Evolutionary conservation across 2,113 vertebrate genomes (phyloP), one percentile per base, ranked within the genome.

Genomic region (Salminus brasiliensis): DNA sequence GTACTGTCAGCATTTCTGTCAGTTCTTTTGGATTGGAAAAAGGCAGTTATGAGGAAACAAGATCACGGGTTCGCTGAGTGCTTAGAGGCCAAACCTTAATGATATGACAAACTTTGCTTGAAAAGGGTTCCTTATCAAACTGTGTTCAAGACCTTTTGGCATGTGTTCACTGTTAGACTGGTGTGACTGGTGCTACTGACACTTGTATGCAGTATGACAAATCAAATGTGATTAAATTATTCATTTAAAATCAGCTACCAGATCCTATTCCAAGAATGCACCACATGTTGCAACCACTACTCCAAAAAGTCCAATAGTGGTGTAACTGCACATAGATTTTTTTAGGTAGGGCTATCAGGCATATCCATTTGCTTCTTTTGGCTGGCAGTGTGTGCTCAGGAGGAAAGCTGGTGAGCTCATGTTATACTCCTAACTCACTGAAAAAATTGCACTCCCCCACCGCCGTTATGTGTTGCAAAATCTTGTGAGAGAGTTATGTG

Each of bases 311-410:
- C 59, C 82, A 85, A 13, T 4, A 62, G 32, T 81, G 55, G 30
- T 52, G 18, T 55, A 3, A 34, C 81, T 60, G 27, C 49, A 78
- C 23, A 82, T 70, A 85, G 79, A 89, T 89, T 84, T 9, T 43
- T 79, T 23, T 59, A 87, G 68, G 78, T 82, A n/a, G n/a, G n/a
- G n/a, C n/a, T n/a, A 88, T 88, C 82, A 80, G 82, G 90, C 90
- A 79, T 81, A 88, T 86, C 71, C 78, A 39, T 84, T 71, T 77
- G 52, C 25, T 73, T 70, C 76, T 80, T 71, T 79, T 23, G 71
- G 83, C 81, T 74, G 53, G 15, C 45, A 53, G 67, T 84, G 84
- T 84, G 86, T 82, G 84, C 74, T 85, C 63, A 82, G 65, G 81
- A 74, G 73, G 71, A 86, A 82, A 84, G n/a, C n/a, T n/a, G n/a